Evolutionary conservation across 1,140 invertebrate species (phyloP).

Genomic region (Macrotrachela quadricornifera): DNA sequence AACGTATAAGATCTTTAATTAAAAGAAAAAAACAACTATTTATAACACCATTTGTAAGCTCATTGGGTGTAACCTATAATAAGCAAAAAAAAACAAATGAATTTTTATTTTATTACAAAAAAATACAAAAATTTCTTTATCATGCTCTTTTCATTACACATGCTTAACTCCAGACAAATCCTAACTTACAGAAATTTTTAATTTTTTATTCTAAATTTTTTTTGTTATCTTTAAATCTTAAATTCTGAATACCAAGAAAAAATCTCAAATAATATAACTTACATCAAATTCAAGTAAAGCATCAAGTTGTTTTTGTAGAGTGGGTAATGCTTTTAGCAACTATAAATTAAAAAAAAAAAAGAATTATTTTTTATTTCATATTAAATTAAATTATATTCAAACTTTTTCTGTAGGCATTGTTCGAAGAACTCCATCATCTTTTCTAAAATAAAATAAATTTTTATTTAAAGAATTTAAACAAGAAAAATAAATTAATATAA

Average conservation of each 20-base stretch:
- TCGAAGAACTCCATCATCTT: slow-evolving; percentile 81
- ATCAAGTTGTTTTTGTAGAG: slow-evolving; percentile 81
- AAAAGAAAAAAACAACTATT: slow-evolving; percentile 94
- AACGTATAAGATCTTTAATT: slow-evolving; percentile 87
- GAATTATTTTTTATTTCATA: not conserved
- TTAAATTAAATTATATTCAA: slow-evolving; percentile 1
- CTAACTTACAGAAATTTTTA: not conserved
- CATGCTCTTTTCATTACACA: too few relatives aligned
- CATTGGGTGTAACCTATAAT: slow-evolving; percentile 60
- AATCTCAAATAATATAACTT: too few relatives aligned
- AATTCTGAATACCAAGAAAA: too few relatives aligned
- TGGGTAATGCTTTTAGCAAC: slow-evolving; percentile 80
- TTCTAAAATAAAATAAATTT: slow-evolving; percentile 36
- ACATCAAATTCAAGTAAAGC: slow-evolving; percentile 80
- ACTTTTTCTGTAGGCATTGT: slow-evolving; percentile 87
- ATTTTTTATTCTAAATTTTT: too few relatives aligned
- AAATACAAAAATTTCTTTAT: slow-evolving; percentile 1
- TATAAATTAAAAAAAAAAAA: slow-evolving; percentile 15
- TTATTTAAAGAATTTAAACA: too few relatives aligned
- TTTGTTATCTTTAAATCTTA: not conserved
- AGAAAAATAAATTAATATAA: slow-evolving; percentile 22
- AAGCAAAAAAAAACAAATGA: too few relatives aligned
- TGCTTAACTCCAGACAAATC: not conserved
- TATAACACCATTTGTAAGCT: slow-evolving; percentile 91
- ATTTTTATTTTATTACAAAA: not conserved